Conservation (phyloP, 2,888 invertebrate genomes). For the Metallyticus violacea region DNA sequence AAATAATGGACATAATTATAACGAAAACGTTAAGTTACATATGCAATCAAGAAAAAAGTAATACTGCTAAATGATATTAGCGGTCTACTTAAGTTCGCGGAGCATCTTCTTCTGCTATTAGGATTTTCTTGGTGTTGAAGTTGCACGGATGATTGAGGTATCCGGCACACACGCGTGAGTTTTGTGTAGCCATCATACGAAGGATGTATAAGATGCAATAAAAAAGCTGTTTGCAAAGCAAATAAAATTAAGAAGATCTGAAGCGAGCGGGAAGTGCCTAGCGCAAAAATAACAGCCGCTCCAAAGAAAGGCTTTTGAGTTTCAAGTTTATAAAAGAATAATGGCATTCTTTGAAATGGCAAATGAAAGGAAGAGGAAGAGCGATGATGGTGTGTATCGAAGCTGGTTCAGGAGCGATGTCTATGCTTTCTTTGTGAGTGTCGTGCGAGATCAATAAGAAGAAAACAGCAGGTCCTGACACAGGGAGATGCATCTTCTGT, state of each 20-base stretch:
- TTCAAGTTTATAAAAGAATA: background rate
- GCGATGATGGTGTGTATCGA: background rate
- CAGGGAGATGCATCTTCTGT: background rate
- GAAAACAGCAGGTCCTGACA: slow-evolving; percentile 11
- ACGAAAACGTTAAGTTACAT: too few species aligned
- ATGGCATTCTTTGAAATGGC: background rate
- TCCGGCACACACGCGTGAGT: too few species aligned
- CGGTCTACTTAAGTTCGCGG: too few species aligned
- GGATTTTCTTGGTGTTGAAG: too few species aligned
- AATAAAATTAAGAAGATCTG: background rate
- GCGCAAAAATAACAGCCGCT: background rate
- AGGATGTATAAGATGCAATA: too few species aligned
- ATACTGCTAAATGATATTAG: too few species aligned
- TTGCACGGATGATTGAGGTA: too few species aligned
- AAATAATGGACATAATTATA: too few species aligned
- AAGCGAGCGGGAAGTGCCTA: background rate
- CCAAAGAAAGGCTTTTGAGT: background rate
- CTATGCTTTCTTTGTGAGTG: background rate
- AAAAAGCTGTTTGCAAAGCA: too few species aligned
- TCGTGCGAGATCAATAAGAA: slow-evolving; percentile 13
- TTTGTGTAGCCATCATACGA: too few species aligned
- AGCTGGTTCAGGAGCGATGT: background rate
- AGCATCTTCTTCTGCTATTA: too few species aligned
- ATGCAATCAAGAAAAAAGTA: too few species aligned
- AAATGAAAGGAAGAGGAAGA: background rate